These are phyloP conservation scores for Odontothrips loti DNA, from an alignment of 2,888 invertebrate species.

Conservation along the genomic window DNA sequence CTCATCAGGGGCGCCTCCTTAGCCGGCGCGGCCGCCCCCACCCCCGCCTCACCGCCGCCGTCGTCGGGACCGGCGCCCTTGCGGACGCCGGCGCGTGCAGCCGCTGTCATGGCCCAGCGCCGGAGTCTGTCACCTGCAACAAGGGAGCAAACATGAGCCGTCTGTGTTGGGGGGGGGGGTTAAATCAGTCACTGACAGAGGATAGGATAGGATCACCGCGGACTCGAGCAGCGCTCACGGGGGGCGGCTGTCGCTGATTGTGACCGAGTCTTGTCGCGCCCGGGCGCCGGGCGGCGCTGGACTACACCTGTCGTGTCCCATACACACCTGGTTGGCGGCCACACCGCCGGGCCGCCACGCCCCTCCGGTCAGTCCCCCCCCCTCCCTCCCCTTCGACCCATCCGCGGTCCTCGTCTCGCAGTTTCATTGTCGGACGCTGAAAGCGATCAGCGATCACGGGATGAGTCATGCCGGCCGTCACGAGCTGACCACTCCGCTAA, in stretches of 20 bases:
- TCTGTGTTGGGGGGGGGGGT: not conserved
- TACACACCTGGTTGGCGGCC: too few species aligned
- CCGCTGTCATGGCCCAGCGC: constrained; percentile 7
- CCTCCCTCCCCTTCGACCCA: too few species aligned
- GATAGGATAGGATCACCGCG: not conserved
- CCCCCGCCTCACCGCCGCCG: constrained; percentile 13
- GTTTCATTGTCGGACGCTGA: too few species aligned
- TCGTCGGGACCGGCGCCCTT: not conserved
- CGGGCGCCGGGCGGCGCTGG: too few species aligned
- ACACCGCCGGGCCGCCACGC: too few species aligned
- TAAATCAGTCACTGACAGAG: too few species aligned
- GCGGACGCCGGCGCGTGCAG: not conserved
- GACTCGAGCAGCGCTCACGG: not conserved
- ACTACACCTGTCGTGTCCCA: too few species aligned
- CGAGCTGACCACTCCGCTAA: not conserved
- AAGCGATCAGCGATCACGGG: not conserved
- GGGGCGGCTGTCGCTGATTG: too few species aligned
- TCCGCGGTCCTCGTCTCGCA: too few species aligned
- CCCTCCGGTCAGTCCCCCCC: too few species aligned
- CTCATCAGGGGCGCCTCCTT: constrained; percentile 16
- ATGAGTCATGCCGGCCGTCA: too few species aligned
- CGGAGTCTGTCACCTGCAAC: constrained; percentile 2
- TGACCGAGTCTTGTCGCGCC: too few species aligned
- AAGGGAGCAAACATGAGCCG: not conserved
- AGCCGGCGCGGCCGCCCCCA: not conserved